phyloP scores from a whole-genome alignment of 2,113 vertebrate species.

The Phycodurus eques region DNA sequence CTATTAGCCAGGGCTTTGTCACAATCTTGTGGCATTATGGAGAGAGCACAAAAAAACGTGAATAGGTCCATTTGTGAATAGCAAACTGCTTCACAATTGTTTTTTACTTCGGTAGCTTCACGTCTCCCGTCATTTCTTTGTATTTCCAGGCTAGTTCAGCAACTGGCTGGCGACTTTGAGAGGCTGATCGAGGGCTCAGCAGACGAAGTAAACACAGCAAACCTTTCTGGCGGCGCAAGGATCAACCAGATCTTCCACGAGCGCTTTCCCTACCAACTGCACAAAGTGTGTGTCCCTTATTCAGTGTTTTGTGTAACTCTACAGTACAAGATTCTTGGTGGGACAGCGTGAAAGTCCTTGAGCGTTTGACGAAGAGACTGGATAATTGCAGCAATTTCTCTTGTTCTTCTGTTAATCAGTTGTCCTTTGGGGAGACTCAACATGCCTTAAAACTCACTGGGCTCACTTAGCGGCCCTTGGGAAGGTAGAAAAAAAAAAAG shows the following conservation, averaged over 20 bases:
- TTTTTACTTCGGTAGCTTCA: too few species aligned
- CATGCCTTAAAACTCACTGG: too few species aligned
- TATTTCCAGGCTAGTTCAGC: slow-evolving; percentile 81
- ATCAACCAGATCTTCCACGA: slow-evolving; percentile 95
- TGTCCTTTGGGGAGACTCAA: too few species aligned
- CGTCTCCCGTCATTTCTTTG: not conserved
- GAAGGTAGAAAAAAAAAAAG: too few species aligned
- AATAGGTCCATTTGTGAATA: too few species aligned
- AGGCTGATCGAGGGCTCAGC: slow-evolving; percentile 89
- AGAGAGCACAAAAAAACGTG: too few species aligned
- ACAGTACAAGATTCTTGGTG: not conserved
- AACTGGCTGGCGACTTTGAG: slow-evolving; percentile 87
- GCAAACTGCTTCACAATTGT: not conserved
- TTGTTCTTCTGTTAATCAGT: too few species aligned
- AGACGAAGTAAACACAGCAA: slow-evolving; percentile 85
- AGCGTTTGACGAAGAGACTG: too few species aligned
- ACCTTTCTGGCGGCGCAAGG: slow-evolving; percentile 87
- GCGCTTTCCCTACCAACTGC: slow-evolving; percentile 84
- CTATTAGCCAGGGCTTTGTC: too few species aligned
- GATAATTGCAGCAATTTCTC: too few species aligned
- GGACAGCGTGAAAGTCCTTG: not conserved
- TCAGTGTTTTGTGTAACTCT: not conserved
- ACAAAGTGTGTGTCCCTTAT: slow-evolving; percentile 71
- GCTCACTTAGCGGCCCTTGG: too few species aligned
- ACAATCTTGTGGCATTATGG: too few species aligned